Evolutionary conservation across 2,888 invertebrate genomes (phyloP).

Genomic region (Diploptera punctata): DNA sequence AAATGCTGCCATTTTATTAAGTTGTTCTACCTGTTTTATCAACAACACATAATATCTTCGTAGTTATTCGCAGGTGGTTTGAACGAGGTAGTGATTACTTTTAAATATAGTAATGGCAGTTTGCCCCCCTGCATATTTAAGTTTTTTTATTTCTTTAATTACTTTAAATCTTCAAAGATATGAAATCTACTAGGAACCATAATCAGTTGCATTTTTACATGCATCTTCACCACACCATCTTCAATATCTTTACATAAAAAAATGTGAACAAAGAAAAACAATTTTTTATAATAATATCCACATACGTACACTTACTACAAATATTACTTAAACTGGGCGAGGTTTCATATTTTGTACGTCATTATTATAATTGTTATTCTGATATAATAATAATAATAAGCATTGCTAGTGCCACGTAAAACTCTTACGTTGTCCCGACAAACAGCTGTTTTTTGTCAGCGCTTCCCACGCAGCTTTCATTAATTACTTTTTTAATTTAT

Average conservation of each 20-base stretch:
- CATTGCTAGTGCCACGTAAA: constrained; percentile 41
- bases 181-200: constrained; percentile 58
- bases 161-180: constrained; percentile 51
- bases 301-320: constrained; percentile 45
- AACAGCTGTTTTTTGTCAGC: constrained; percentile 5
- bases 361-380: constrained; percentile 43
- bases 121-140: constrained; percentile 40
- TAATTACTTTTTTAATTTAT: no score
- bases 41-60: constrained; percentile 27
- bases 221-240: constrained; percentile 43
- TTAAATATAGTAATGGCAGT: constrained; percentile 34
- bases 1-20: constrained; percentile 3
- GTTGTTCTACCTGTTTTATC: constrained; percentile 7
- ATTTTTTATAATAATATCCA: constrained; percentile 43
- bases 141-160: constrained; percentile 39
- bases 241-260: constrained; percentile 41
- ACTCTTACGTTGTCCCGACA: constrained; percentile 16
- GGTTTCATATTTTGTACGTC: constrained; percentile 47
- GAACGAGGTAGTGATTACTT: constrained; percentile 32
- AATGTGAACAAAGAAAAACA: constrained; percentile 44
- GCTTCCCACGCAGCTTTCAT: constrained; percentile 24
- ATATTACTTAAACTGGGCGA: constrained; percentile 45
- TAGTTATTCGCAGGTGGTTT: neutral
- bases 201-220: constrained; percentile 43
- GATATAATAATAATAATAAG: constrained; percentile 43